Conservation (phyloP, 2,113 vertebrate genomes). For the Cardinalis cardinalis region DNA sequence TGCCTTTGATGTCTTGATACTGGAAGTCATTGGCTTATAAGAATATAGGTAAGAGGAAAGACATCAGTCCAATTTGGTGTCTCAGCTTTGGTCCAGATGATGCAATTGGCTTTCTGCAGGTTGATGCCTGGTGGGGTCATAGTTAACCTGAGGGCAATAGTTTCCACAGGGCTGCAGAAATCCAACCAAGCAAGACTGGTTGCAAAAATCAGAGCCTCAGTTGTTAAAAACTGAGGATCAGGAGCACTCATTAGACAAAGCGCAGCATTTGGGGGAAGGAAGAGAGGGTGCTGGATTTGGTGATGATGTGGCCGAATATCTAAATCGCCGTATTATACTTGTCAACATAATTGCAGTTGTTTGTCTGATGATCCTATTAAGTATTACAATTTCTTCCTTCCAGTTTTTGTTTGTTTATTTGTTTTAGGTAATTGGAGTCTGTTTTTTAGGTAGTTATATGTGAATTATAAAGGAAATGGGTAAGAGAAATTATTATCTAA, state of each 20-base stretch:
- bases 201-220: background rate
- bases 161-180: background rate
- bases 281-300: background rate
- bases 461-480: constrained; percentile 28
- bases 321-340: background rate
- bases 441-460: constrained; percentile 25
- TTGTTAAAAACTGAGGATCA: background rate
- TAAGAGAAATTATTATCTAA: constrained; percentile 17
- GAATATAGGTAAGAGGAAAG: background rate
- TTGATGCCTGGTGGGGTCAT: background rate
- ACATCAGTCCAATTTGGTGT: background rate
- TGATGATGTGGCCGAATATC: background rate
- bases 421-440: constrained; percentile 23
- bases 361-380: constrained; percentile 45
- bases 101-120: background rate
- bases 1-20: background rate
- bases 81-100: background rate
- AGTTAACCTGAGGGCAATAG: background rate
- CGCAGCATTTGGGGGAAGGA: background rate
- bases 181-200: background rate
- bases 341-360: constrained; percentile 39
- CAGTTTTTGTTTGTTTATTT: background rate
- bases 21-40: background rate
- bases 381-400: background rate
- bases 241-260: background rate